Evolutionary conservation across 2,888 invertebrate genomes (phyloP).

Genomic region (Acanthosoma haemorrhoidale): DNA sequence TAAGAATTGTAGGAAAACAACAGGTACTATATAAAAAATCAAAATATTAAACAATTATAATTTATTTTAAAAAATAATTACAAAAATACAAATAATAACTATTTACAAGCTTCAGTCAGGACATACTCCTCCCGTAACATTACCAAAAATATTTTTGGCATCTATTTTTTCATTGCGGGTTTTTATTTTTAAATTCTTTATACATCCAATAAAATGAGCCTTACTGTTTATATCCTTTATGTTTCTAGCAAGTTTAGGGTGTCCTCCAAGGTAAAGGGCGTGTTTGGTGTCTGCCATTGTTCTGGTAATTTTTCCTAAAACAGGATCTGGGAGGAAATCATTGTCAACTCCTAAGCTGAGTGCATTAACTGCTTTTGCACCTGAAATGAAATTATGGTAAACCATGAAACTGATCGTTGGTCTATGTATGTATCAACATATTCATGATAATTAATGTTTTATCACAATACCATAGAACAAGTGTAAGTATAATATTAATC

Average conservation of each 20-base stretch:
- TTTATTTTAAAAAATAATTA: slow-evolving; percentile 11
- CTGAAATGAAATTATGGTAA: slow-evolving; percentile 48
- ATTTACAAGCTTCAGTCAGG: slow-evolving; percentile 3
- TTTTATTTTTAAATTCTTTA: slow-evolving; percentile 64
- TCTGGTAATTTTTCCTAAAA: slow-evolving; percentile 57
- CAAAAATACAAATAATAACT: background rate
- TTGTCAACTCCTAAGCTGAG: slow-evolving; percentile 83
- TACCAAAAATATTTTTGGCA: slow-evolving; percentile 60
- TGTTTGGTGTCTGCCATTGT: slow-evolving; percentile 73
- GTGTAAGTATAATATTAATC: too few relatives aligned
- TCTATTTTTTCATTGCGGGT: slow-evolving; percentile 53
- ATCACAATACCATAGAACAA: too few relatives aligned
- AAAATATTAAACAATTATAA: background rate
- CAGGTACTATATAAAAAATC: too few relatives aligned
- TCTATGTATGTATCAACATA: too few relatives aligned
- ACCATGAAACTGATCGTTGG: background rate
- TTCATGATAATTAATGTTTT: too few relatives aligned
- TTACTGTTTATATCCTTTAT: slow-evolving; percentile 63
- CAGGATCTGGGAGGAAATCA: slow-evolving; percentile 64
- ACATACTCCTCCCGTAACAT: slow-evolving; percentile 52
- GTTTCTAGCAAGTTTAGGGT: slow-evolving; percentile 53
- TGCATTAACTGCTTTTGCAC: slow-evolving; percentile 83
- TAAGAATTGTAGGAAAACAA: too few relatives aligned
- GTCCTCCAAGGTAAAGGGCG: slow-evolving; percentile 86
- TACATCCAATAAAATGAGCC: slow-evolving; percentile 73